Percentiles rank a stretch among this genome's conserved stretches.
phyloP scores from a whole-genome alignment of 1,140 invertebrate species.

The Aphelinus atriplicis region DNA sequence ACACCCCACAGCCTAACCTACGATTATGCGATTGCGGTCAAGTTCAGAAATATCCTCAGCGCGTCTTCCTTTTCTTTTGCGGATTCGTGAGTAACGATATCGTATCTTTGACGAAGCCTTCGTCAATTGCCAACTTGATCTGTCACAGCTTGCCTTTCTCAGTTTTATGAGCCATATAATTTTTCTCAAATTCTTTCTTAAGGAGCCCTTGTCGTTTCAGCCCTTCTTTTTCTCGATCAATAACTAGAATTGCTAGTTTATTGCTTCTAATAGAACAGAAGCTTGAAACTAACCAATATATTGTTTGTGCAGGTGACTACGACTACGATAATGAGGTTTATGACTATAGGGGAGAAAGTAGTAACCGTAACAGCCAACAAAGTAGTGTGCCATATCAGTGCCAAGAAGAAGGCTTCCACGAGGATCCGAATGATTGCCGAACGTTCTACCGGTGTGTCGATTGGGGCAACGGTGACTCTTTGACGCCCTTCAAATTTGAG shows the following conservation, averaged over 20 bases:
- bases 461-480: constrained; percentile 55
- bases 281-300: background rate
- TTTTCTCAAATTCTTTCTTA: background rate
- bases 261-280: too few relatives aligned
- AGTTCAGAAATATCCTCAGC: background rate
- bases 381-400: constrained; percentile 60
- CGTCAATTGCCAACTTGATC: constrained; percentile 4
- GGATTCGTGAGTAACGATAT: background rate
- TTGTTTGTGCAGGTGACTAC: constrained; percentile 47
- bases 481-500: constrained; percentile 71
- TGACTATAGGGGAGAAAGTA: constrained; percentile 21
- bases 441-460: constrained; percentile 71
- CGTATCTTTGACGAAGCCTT: background rate
- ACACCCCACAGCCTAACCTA: constrained; percentile 11
- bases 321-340: constrained; percentile 40
- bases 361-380: constrained; percentile 38
- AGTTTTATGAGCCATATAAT: background rate
- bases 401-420: constrained; percentile 69
- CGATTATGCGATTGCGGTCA: constrained; percentile 29
- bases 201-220: too few relatives aligned
- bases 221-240: too few relatives aligned
- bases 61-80: background rate
- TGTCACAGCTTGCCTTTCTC: background rate
- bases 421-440: constrained; percentile 68
- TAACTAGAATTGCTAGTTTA: too few relatives aligned